phyloP scores from a whole-genome alignment of 1,140 invertebrate species.

The Lordiphosa clarofinis region DNA sequence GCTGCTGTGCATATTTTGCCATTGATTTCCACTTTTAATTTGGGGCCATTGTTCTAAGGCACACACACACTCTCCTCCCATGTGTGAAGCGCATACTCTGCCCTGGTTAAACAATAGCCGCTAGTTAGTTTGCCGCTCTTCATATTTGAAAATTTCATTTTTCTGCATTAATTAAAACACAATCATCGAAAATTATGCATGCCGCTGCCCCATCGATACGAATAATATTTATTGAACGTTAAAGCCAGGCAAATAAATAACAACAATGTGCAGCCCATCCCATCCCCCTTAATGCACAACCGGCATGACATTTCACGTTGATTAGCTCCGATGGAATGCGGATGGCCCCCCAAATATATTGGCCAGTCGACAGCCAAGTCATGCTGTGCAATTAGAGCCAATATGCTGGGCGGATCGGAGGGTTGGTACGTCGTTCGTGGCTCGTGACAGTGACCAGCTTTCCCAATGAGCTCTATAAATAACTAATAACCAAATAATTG shows the following conservation, averaged over 20 bases:
- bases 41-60: slow-evolving; percentile 72
- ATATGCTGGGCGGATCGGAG: not conserved
- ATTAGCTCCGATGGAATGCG: slow-evolving; percentile 43
- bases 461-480: slow-evolving; percentile 31
- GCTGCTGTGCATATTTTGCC: slow-evolving; percentile 39
- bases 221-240: slow-evolving; percentile 63
- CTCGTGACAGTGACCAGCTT: slow-evolving; percentile 18
- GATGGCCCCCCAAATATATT: slow-evolving; percentile 7
- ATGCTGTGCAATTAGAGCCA: slow-evolving; percentile 31
- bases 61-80: slow-evolving; percentile 11
- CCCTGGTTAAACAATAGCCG: slow-evolving; percentile 58
- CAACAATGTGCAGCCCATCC: not conserved
- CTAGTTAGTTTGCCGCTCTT: slow-evolving; percentile 65
- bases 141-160: slow-evolving; percentile 22
- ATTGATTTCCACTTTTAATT: slow-evolving; percentile 74
- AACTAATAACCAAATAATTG: slow-evolving; percentile 48
- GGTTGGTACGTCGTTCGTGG: slow-evolving; percentile 3
- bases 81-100: slow-evolving; percentile 25
- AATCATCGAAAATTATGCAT: slow-evolving; percentile 70
- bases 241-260: slow-evolving; percentile 51
- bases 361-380: slow-evolving; percentile 16
- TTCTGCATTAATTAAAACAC: slow-evolving; percentile 71
- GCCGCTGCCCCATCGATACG: slow-evolving; percentile 34
- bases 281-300: not conserved
- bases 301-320: slow-evolving; percentile 34